These are phyloP conservation scores for Zeus faber DNA, from an alignment of 2,113 vertebrate genomes.

Conservation along the genomic window DNA sequence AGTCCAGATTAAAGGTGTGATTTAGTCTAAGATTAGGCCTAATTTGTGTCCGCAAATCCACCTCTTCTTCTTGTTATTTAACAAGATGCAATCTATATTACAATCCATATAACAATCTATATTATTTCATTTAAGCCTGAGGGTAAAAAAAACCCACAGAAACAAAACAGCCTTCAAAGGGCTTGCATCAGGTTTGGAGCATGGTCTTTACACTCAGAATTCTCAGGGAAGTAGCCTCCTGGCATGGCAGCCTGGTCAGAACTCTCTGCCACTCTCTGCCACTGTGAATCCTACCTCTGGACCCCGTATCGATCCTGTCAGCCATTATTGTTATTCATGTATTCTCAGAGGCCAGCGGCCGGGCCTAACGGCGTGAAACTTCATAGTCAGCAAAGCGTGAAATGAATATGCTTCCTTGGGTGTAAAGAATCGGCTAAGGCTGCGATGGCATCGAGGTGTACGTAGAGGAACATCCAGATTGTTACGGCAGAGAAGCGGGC, in stretches of 20 bases:
- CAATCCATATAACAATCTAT: too few relatives aligned
- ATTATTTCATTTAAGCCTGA: too few relatives aligned
- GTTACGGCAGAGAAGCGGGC: constrained; percentile 39
- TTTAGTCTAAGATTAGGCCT: too few relatives aligned
- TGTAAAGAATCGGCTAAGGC: constrained; percentile 30
- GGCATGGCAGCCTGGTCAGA: constrained; percentile 16
- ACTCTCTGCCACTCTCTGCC: constrained; percentile 13
- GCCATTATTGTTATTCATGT: constrained; percentile 60
- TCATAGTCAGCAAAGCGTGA: constrained; percentile 64
- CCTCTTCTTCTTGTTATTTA: too few relatives aligned
- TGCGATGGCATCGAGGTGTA: constrained; percentile 32
- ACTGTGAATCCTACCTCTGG: constrained; percentile 47
- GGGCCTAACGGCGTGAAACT: constrained; percentile 52
- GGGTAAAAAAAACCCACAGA: too few relatives aligned
- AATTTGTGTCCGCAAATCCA: too few relatives aligned
- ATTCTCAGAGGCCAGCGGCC: constrained; percentile 33
- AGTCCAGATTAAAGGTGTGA: too few relatives aligned
- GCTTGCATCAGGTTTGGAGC: too few relatives aligned
- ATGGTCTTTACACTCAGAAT: too few relatives aligned
- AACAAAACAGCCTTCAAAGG: too few relatives aligned
- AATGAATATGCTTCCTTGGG: constrained; percentile 52
- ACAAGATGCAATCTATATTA: too few relatives aligned
- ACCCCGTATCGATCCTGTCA: constrained; percentile 48
- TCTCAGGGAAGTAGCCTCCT: too few relatives aligned
- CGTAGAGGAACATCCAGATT: constrained; percentile 18